A percentile compares a stretch with the other conserved stretches of the same genome.
These are phyloP conservation scores for Anas platyrhynchos DNA, from an alignment of 2,113 vertebrate species.

Conservation along the genomic window DNA sequence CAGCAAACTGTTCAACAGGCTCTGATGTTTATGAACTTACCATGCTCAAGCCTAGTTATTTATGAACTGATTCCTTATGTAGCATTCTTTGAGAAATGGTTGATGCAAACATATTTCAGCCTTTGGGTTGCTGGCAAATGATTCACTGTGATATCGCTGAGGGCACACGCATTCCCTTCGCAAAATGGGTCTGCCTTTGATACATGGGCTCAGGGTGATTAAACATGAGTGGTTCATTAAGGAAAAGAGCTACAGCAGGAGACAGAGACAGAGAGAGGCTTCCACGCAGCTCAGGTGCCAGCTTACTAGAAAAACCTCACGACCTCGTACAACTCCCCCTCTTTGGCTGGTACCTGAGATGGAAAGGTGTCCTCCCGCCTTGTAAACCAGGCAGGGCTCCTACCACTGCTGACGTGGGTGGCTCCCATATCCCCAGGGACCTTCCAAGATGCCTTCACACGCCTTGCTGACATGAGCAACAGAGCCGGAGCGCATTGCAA, in stretches of 20 bases:
- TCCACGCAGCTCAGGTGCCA: fast-evolving
- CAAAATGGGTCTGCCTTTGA: background rate
- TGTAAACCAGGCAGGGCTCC: background rate
- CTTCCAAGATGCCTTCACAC: background rate
- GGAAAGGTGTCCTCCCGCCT: background rate
- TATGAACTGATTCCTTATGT: background rate
- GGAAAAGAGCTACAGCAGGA: background rate
- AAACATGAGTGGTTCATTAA: fast-evolving
- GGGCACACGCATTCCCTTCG: background rate
- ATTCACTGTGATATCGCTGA: background rate
- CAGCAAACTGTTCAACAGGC: background rate
- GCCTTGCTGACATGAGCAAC: background rate
- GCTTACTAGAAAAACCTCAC: background rate
- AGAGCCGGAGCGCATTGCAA: background rate
- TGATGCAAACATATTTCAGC: background rate
- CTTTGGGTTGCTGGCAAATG: background rate
- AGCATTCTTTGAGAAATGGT: background rate
- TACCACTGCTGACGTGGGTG: background rate
- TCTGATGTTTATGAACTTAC: slow-evolving; percentile 11
- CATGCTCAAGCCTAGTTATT: fast-evolving
- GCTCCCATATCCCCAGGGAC: background rate
- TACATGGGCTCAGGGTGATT: background rate
- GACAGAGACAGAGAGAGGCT: background rate
- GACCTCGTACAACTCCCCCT: fast-evolving
- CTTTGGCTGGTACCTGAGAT: fast-evolving